Evolutionary conservation across 2,113 vertebrate species (phyloP), one percentile per base, ranked within the genome.

Genomic region (Sinocyclocheilus anophthalmus): DNA sequence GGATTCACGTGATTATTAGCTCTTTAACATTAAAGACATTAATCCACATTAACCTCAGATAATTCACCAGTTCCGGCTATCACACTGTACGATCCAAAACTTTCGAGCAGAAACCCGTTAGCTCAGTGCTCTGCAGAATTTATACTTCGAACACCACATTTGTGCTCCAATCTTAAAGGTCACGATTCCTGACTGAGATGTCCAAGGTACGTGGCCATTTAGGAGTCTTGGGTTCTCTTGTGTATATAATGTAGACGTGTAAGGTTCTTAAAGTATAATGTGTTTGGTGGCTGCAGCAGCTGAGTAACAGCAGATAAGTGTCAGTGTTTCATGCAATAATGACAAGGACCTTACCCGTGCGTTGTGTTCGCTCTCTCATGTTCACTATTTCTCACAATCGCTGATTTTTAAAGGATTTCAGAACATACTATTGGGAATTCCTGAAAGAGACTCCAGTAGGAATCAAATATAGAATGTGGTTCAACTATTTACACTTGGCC

Each of bases 81-180:
- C 73, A 24, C 61, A 81, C 39, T 81, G 50, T 67, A 67, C 79
- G 61, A 81, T 81, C 14, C 33, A 24, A 81, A 65, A 39, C 57
- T 81, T 81, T 81, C 42, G 24, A 81, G 33, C 20, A 80, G 39
- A 50, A 67, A 67, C 8, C 39, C 24, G 12, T 11, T 11, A 30
- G 39, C 24, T 33, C 42, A 30, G 61, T 12, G 14, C 39, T 14
- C 22, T 18, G 42, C 42, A 42, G 13, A 48, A 81, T 81, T 81
- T 50, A 67, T 81, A 42, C 42, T 48, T 50, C 30, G 65, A 79
- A 79, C 50, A 85, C 83, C 73, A 83, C 73, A 85, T 86, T 87
- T 79, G 39, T 88, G 5, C 75, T 88, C 16, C 48, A 86, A 65
- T 42, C 81, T 83, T 88, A 88, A 88, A 88, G 87, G 85, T 88